These are phyloP conservation scores for Setophaga kirtlandii DNA, from an alignment of 2,113 vertebrate genomes.

Conservation along the genomic window DNA sequence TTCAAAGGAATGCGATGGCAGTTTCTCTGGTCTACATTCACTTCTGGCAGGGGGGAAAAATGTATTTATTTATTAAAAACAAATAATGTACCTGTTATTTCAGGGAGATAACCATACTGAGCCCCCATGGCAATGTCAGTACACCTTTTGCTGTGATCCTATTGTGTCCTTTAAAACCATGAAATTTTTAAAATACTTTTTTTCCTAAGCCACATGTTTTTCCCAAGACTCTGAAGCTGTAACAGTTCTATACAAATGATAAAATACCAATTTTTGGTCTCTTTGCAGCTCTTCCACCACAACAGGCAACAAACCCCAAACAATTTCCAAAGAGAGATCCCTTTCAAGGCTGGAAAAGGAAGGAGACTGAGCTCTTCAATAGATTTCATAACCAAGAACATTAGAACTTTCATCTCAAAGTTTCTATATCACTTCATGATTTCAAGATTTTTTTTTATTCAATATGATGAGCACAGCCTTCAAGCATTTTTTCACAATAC, in stretches of 20 bases:
- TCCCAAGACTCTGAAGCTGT: not conserved
- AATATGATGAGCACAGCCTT: not conserved
- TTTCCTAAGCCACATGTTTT: not conserved
- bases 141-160: not conserved
- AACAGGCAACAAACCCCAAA: not conserved
- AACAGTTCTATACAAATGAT: not conserved
- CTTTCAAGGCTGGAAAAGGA: not conserved
- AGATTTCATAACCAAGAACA: not conserved
- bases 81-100: not conserved
- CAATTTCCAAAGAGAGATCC: not conserved
- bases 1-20: conserved; percentile 96
- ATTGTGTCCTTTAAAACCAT: not conserved
- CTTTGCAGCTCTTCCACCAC: not conserved
- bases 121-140: not conserved
- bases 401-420: not conserved
- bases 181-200: not conserved
- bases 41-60: conserved; percentile 71
- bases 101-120: not conserved
- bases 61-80: not conserved
- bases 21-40: conserved; percentile 89
- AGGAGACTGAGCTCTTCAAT: not conserved
- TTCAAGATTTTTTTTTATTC: not conserved
- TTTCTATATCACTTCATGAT: not conserved
- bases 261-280: not conserved
- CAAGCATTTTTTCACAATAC: not conserved